Conservation (phyloP, 2,888 invertebrate species). For the Trichogramma dendrolimi region DNA sequence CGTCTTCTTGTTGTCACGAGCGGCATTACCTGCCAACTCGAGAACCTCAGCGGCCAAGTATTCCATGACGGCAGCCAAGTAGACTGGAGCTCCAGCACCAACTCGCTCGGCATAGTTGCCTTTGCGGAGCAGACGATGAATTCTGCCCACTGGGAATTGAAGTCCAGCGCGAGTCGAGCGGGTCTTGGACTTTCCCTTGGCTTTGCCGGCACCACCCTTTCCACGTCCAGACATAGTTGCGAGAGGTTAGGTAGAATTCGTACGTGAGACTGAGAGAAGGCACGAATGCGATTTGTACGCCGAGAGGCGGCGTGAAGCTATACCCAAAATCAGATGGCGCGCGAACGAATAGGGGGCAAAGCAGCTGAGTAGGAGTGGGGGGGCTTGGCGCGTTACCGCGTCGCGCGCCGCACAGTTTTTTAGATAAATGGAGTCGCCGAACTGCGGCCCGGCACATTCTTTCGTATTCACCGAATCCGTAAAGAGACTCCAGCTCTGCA, state of each 20-base stretch:
- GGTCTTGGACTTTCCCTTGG: conserved; percentile 40
- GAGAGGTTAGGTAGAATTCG: too few species aligned
- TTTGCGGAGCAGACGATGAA: conserved; percentile 60
- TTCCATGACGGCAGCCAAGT: conserved; percentile 61
- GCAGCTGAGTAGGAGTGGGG: rapidly evolving
- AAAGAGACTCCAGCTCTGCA: too few species aligned
- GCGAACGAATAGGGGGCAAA: too few species aligned
- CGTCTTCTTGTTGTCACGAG: conserved; percentile 66
- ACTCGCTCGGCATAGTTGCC: conserved; percentile 63
- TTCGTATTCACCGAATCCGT: too few species aligned
- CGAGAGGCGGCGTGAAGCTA: too few species aligned
- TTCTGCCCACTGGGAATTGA: conserved; percentile 60
- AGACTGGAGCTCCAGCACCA: conserved; percentile 57
- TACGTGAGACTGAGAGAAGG: too few species aligned
- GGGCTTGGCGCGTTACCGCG: too few species aligned
- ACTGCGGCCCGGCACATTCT: too few species aligned
- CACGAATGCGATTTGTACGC: too few species aligned
- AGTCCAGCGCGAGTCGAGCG: conserved; percentile 59
- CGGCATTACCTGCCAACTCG: conserved; percentile 65
- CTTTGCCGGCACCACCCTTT: conserved; percentile 34
- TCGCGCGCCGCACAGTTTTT: too few species aligned
- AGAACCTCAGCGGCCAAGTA: conserved; percentile 68
- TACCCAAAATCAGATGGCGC: too few species aligned
- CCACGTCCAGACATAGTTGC: conserved; percentile 35
- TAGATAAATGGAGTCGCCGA: too few species aligned